Evolutionary conservation across 2,113 vertebrate genomes (phyloP).

Genomic region (Bucco capensis): DNA sequence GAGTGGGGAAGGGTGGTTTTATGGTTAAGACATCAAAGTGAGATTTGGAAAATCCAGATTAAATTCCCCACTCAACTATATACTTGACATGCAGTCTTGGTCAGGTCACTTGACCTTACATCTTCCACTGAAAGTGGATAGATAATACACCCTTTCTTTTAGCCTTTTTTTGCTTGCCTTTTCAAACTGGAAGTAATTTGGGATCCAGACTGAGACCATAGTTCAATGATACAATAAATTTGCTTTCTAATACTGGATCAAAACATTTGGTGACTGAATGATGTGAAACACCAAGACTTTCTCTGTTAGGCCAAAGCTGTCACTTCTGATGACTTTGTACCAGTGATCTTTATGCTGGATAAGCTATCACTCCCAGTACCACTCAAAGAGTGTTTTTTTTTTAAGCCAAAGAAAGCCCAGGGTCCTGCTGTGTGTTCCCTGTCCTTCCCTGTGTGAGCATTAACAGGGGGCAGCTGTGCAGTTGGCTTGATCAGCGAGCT

Average conservation of each 20-base stretch:
- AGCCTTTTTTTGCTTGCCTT: neutral
- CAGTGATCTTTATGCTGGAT: neutral
- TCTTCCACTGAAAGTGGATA: neutral
- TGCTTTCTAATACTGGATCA: neutral
- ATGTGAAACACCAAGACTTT: neutral
- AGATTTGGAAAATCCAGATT: conserved; percentile 48
- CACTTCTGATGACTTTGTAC: conserved; percentile 19
- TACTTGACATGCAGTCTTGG: neutral
- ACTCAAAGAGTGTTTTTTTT: neutral
- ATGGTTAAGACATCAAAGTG: conserved; percentile 49
- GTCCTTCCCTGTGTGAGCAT: neutral
- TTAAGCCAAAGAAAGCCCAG: neutral
- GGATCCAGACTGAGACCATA: neutral
- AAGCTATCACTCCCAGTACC: neutral
- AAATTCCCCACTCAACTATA: neutral
- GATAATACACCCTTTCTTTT: conserved; percentile 32
- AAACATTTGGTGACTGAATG: neutral
- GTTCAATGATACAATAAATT: neutral
- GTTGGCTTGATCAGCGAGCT: neutral
- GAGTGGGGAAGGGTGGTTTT: neutral
- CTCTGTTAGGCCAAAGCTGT: neutral
- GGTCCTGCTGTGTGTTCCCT: neutral
- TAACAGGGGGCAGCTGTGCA: conserved; percentile 13
- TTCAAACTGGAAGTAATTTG: conserved; percentile 1
- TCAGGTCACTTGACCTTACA: conserved; percentile 23